Conservation (phyloP, 1,140 invertebrate genomes). For the Pissodes strobi region DNA sequence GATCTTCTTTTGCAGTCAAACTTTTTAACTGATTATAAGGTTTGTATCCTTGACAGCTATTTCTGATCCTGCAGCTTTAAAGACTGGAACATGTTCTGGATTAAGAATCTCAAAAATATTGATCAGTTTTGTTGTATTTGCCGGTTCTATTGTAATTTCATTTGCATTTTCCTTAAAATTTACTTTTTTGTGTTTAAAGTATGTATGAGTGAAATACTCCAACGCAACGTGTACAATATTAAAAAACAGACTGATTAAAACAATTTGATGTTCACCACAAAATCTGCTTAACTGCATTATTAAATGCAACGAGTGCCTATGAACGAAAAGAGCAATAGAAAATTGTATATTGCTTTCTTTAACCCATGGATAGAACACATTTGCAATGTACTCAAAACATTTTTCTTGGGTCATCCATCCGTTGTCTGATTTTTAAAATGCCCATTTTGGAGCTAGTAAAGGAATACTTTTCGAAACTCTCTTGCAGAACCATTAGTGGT, state of each 20-base stretch:
- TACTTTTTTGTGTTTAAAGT: not conserved
- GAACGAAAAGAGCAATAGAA: not conserved
- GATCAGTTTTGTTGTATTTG: not conserved
- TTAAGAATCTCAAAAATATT: not conserved
- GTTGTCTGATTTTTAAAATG: not conserved
- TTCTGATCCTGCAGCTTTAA: not conserved
- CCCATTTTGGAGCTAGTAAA: not conserved
- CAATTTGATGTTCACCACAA: not conserved
- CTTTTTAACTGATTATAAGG: not conserved
- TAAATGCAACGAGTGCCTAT: not conserved
- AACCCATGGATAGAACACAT: too few relatives aligned
- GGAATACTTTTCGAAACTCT: not conserved
- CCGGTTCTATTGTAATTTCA: not conserved
- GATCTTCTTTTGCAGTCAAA: not conserved
- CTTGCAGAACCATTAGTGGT: not conserved
- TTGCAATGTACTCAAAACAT: not conserved
- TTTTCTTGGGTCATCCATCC: not conserved
- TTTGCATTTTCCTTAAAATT: not conserved
- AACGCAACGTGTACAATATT: not conserved
- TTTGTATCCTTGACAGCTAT: not conserved
- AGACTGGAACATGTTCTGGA: not conserved
- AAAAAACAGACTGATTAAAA: not conserved
- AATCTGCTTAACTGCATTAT: not conserved
- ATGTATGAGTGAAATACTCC: not conserved
- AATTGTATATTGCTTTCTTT: not conserved